Base-by-base conservation (phyloP, 2,797 vertebrate species). In the Bufotes viridis region DNA sequence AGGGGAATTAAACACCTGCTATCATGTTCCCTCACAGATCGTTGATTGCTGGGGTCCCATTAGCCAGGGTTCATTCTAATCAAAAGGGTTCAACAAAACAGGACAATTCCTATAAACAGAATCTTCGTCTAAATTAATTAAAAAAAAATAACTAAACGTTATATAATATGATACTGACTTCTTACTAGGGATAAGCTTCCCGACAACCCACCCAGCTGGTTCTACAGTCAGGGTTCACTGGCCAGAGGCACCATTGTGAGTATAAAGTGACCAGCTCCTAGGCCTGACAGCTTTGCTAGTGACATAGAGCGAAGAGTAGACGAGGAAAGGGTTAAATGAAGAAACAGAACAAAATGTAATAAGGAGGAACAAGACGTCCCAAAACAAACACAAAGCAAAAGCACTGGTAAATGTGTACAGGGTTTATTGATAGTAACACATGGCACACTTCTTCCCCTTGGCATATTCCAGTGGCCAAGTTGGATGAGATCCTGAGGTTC, bases 271-370 rank as follows among this genome's bases (percentile, higher is more conserved):
- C 11, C 13, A 67, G 24, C 12, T 69, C 6, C 3, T 49, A 22
- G 2, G 22, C 3, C 22, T 76, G 1, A 22, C 34, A 20, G 10
- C 18, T 49, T 49, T 20, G 22, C 70, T 49, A 76, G 49, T 7
- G 3, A 53, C 22, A 22, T 22, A n/a, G 0, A n/a, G 22, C 1
- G 15, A n/a, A 78, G 55, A 24, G 49, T 13, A 51, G 22, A 78
- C 3, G 2, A 49, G 70, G 22, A 55, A 78, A 55, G 75, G 49
- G 75, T 78, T 78, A 78, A 55, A 78, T 13, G 12, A 55, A 55
- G 75, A 55, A 24, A 78, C 24, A 78, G 75, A 55, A 78, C 75
- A 78, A 55, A 78, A 78, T 78, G 75, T 78, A 55, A 78, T 76
- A 78, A 78, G 2, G 13, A 78, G 51, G 49, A 55, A 55, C 75